Evolutionary conservation across 2,113 vertebrate species (phyloP).

Genomic region (Tragulus kanchil): DNA sequence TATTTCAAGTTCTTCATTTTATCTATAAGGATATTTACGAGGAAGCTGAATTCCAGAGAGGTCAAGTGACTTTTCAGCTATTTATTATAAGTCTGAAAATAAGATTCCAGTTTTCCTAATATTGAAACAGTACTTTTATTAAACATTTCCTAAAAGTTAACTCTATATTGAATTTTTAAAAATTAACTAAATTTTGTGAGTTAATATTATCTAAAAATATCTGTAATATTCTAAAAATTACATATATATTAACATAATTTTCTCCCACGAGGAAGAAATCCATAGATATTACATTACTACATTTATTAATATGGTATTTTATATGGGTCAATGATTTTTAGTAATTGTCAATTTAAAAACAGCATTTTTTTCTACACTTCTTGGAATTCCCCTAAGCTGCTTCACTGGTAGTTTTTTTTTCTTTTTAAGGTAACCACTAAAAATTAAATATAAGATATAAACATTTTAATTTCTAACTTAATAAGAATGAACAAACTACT

Average conservation of each 20-base stretch:
- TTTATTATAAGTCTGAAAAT: conserved; percentile 22
- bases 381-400: background rate
- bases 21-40: background rate
- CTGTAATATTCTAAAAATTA: conserved; percentile 38
- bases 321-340: conserved; percentile 4
- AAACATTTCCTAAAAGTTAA: background rate
- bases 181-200: background rate
- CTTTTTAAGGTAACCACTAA: conserved; percentile 32
- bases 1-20: conserved; percentile 44
- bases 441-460: background rate
- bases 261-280: background rate
- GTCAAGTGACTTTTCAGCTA: background rate
- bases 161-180: background rate
- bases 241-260: background rate
- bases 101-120: background rate
- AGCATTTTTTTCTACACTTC: background rate
- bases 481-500: background rate
- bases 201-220: conserved; percentile 44
- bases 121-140: background rate
- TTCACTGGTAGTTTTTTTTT: background rate
- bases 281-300: background rate
- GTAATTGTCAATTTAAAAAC: background rate
- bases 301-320: conserved; percentile 37
- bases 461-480: background rate
- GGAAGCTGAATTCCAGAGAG: background rate